Base-by-base conservation (phyloP, 2,888 invertebrate species). In the Tetranychus truncatus region DNA sequence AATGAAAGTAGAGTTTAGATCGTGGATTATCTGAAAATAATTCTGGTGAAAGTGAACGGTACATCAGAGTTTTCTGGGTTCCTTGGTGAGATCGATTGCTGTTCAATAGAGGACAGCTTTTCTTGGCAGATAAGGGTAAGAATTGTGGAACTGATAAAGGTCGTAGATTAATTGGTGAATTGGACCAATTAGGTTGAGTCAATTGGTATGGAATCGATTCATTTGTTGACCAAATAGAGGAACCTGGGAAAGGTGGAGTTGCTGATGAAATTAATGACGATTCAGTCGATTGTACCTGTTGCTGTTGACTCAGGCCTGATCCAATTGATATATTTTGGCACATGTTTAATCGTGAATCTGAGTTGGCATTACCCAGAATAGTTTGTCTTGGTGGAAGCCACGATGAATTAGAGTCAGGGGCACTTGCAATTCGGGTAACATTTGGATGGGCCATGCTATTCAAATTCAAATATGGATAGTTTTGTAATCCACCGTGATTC, bases 1-100 rank as follows among this genome's bases (percentile, higher is more conserved):
- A 84, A 83, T 94, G 92, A 83, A 89, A 93, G 82, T 91, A 92
- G 81, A 94, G 84, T 79, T 88, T 87, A 45, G 89, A 86, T 0
- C 92, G 86, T 24, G 89, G 88, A 80, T 92, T 91, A 24, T 78
- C 79, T 20, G 69, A 69, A 9, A 69, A 69, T 11, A 69, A 21
- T 20, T 20, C 34, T 20, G 69, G 69, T 4, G 69, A 69, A 15
- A 69, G 4, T 20, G 69, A 69, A 11, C 69, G 69, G 34, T 69
- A 69, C 69, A 24, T 24, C 11, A 20, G 69, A 20, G 69, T 24
- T 24, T 69, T 69, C 21, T 24, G 20, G 11, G 69, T 24, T 24
- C 21, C 20, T 20, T 20, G 34, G 11, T 5, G 9, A 11, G 18
- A 11, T 20, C 20, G n/a, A 69, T 69, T 24, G 20, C 20, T 24